Conservation (phyloP, 2,113 vertebrate genomes). For the Rhea americana region DNA sequence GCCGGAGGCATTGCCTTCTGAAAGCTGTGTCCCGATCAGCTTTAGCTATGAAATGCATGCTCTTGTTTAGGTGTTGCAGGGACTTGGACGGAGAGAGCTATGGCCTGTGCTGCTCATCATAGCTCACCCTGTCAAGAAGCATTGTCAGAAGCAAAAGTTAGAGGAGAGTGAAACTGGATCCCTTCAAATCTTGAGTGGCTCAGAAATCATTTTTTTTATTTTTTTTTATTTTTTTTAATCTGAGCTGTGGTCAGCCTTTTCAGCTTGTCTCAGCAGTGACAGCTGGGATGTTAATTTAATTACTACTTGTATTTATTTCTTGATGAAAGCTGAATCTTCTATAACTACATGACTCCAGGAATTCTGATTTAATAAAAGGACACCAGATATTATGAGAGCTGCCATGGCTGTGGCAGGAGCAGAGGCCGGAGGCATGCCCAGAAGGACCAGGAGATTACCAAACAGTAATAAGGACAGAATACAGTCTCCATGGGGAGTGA, state of each 20-base stretch:
- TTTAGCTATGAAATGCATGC: background rate
- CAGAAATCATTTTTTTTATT: background rate
- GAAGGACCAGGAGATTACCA: background rate
- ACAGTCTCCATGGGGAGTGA: conserved; percentile 37
- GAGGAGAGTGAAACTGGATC: background rate
- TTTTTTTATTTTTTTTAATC: background rate
- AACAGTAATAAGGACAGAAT: conserved; percentile 18
- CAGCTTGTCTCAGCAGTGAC: background rate
- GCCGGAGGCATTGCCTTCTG: background rate
- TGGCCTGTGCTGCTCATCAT: background rate
- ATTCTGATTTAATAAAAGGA: background rate
- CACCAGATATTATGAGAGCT: rapidly evolving
- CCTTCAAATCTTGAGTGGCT: background rate
- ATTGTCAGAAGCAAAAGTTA: rapidly evolving
- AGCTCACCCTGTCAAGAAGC: background rate
- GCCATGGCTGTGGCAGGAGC: background rate
- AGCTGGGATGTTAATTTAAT: background rate
- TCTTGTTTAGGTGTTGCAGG: background rate
- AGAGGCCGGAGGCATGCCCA: background rate
- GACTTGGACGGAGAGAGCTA: background rate
- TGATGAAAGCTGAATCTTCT: background rate
- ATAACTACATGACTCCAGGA: background rate
- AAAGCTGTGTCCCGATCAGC: background rate
- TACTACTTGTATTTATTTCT: background rate
- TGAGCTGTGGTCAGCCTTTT: background rate